Conservation (phyloP, 2,888 invertebrate species). For the Falcaria lacertinaria region DNA sequence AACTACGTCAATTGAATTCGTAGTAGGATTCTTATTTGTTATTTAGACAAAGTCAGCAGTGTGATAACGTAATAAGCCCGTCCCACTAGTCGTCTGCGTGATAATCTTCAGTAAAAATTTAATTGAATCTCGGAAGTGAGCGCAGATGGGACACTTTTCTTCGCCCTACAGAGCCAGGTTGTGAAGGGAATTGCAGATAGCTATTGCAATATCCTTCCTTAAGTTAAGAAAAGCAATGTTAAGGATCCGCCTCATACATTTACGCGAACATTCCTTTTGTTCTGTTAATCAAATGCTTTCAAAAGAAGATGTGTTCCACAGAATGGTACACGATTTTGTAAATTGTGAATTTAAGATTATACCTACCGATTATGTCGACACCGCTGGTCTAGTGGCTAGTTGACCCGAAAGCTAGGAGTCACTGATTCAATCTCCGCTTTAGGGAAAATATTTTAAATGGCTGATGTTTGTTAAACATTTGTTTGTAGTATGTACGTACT, state of each 20-base stretch:
- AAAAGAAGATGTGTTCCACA: constrained; percentile 9
- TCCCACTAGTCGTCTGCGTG: constrained; percentile 58
- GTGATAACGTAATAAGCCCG: constrained; percentile 27
- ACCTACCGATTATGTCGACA: not conserved
- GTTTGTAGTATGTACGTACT: too few species aligned
- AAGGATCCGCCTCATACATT: constrained; percentile 12
- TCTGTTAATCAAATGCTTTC: constrained; percentile 29
- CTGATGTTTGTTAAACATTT: too few species aligned
- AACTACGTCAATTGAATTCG: too few species aligned
- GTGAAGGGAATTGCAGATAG: not conserved
- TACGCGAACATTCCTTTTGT: constrained; percentile 22
- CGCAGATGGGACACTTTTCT: constrained; percentile 67
- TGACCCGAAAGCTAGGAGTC: too few species aligned
- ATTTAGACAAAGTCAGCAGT: not conserved
- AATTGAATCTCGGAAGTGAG: constrained; percentile 71
- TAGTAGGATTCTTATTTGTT: too few species aligned
- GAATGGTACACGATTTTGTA: not conserved
- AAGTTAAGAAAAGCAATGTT: not conserved
- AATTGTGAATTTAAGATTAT: not conserved
- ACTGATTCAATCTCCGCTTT: too few species aligned
- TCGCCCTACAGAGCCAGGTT: constrained; percentile 33
- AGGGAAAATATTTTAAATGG: too few species aligned
- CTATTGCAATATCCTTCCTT: not conserved
- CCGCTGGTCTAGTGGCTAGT: too few species aligned
- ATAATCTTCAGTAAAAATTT: constrained; percentile 79